phyloP scores from a whole-genome alignment of 2,113 vertebrate species.

The Erinaceus europaeus region DNA sequence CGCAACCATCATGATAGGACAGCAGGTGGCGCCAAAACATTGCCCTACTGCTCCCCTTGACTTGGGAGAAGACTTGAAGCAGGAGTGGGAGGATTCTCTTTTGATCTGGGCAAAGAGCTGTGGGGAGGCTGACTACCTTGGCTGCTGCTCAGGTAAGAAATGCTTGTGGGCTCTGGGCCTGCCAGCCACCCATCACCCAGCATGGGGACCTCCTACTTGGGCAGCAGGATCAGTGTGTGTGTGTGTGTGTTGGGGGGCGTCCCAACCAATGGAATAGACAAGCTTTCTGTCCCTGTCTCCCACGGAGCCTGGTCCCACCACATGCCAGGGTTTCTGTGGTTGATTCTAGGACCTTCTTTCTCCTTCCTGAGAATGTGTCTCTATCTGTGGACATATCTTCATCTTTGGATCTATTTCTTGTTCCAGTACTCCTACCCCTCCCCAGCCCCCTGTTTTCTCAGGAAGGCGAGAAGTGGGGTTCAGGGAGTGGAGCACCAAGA shows the following conservation, averaged over 20 bases:
- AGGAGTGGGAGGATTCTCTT: slow-evolving; percentile 23
- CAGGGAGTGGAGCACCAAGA: not conserved
- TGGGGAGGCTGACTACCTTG: not conserved
- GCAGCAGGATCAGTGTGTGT: too few species aligned
- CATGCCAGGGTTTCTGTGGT: not conserved
- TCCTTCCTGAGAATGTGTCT: not conserved
- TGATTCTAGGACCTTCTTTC: not conserved
- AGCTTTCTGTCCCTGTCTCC: not conserved
- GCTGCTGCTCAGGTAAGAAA: slow-evolving; percentile 40
- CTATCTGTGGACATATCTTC: not conserved
- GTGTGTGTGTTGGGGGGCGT: too few species aligned
- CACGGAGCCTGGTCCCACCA: not conserved
- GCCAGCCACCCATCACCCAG: not conserved
- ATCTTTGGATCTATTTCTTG: not conserved
- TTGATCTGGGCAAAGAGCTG: not conserved
- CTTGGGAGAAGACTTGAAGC: not conserved
- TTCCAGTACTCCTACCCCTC: not conserved
- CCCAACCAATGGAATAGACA: too few species aligned
- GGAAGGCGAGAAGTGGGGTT: not conserved
- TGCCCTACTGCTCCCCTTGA: not conserved
- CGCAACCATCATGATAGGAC: slow-evolving; percentile 17
- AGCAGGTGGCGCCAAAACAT: slow-evolving; percentile 75
- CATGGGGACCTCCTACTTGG: not conserved
- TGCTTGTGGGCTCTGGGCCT: not conserved
- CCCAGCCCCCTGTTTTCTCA: not conserved